Base-by-base conservation (phyloP, 2,888 invertebrate genomes). In the Dione juno region DNA sequence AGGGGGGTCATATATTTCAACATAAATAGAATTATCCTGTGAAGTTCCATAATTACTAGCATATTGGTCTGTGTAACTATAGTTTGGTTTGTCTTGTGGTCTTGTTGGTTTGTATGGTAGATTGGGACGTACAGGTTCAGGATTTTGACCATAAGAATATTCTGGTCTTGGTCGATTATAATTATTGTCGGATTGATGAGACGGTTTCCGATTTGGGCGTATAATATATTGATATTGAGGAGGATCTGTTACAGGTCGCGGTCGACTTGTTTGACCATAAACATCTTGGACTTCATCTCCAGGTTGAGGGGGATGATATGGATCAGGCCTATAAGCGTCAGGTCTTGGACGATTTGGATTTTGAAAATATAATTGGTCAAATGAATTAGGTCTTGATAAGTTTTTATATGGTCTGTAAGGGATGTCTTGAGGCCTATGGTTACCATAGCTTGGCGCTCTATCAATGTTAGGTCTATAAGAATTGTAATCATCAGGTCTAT, bases 1-100 rank as follows among this genome's bases (percentile, higher is more conserved):
- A 1, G 90, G 90, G 6, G 92, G 92, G 69, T 92, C 92, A 52
- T 84, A 77, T 28, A 92, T 92, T 82, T 90, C 87, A 0, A 92
- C 81, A 57, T 90, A 82, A 48, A 92, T 83, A 0, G 87, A 84
- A 75, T 92, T 88, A 58, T 91, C 86, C 64, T 88, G 82, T 63
- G 79, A 83, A 67, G 83, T 83, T 2, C 87, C 88, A 68, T 89
- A 87, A 69, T 81, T 82, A 61, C 87, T 86, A 0, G 90, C 86
- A 67, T 85, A 90, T 74, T 90, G 89, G 66, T 82, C 84, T 53
- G 87, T 83, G 45, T 84, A 84, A 45, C 73, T 82, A 48, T 89
- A 86, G 10, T 73, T 80, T 19, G 88, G 84, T 65, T 80, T 81
- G 16, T 83, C 82, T 1, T 80, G 74, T 1, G 85, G 83, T 67